Percentiles rank a stretch among this genome's conserved stretches.
phyloP scores from a whole-genome alignment of 2,797 vertebrate species.

The Lepilemur ruficaudatus region DNA sequence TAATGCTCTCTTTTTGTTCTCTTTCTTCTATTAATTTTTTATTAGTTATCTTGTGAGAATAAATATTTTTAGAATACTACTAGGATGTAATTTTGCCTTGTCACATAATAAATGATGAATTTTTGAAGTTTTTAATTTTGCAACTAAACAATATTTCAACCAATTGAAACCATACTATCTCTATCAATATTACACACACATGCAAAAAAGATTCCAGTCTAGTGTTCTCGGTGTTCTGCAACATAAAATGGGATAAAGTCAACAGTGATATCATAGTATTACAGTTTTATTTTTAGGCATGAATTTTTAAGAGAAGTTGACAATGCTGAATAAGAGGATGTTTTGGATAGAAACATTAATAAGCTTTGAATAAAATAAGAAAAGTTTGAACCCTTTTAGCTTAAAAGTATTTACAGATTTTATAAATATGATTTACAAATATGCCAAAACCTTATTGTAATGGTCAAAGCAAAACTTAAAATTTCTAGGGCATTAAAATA shows the following conservation, averaged over 20 bases:
- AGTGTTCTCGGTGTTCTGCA: neutral
- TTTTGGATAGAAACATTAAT: neutral
- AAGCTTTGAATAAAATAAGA: neutral
- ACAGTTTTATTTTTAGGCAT: conserved; percentile 31
- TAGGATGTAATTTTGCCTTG: neutral
- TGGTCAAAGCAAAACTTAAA: conserved; percentile 16
- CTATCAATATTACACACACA: neutral
- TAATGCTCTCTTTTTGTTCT: neutral
- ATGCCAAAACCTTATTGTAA: neutral
- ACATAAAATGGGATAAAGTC: neutral
- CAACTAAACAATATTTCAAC: neutral
- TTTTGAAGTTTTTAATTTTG: neutral
- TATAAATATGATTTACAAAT: neutral
- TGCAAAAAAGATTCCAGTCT: neutral
- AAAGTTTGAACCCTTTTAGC: neutral
- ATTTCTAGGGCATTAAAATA: neutral
- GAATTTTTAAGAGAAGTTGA: conserved; percentile 40
- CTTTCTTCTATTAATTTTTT: conserved; percentile 5
- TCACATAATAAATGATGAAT: neutral
- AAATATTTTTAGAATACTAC: neutral
- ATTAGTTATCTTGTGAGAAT: neutral
- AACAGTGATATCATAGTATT: neutral
- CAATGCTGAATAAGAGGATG: conserved; percentile 16
- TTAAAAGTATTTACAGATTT: conserved; percentile 17
- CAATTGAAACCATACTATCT: neutral